Conservation (phyloP, 1,140 invertebrate species). For the Cyclargus thomasi region DNA sequence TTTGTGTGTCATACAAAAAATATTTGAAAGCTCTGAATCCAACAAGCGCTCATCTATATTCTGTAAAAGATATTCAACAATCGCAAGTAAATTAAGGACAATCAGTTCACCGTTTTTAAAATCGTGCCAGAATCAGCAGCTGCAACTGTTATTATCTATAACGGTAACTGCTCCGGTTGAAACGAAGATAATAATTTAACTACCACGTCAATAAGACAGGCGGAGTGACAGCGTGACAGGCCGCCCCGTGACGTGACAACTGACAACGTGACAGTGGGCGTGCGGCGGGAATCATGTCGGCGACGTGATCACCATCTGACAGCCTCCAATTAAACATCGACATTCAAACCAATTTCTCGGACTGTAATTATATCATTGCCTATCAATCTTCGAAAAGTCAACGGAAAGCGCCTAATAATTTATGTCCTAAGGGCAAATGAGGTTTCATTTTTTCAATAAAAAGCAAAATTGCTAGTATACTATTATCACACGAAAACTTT, state of each 20-base stretch:
- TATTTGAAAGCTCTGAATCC: too few relatives aligned
- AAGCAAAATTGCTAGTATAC: too few relatives aligned
- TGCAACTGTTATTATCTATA: not conserved
- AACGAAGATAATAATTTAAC: not conserved
- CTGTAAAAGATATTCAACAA: too few relatives aligned
- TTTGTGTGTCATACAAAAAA: too few relatives aligned
- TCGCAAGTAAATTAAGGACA: too few relatives aligned
- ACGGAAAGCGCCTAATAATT: too few relatives aligned
- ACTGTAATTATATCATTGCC: not conserved
- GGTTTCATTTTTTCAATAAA: too few relatives aligned
- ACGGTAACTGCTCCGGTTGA: not conserved
- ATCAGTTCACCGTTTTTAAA: too few relatives aligned
- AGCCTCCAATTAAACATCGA: not conserved
- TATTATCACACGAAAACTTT: too few relatives aligned
- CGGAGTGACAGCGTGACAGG: slow-evolving; percentile 7
- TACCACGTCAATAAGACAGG: not conserved
- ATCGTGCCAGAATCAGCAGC: not conserved
- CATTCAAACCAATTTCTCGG: not conserved
- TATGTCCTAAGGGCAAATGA: too few relatives aligned
- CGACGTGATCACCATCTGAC: not conserved
- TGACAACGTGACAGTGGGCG: not conserved
- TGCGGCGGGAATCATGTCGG: not conserved
- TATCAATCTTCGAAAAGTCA: too few relatives aligned
- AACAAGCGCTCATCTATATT: too few relatives aligned
- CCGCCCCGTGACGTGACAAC: not conserved